A percentile compares a stretch with the other conserved stretches of the same genome.
Evolutionary conservation across 2,797 vertebrate species (phyloP).

Genomic region (Psittacula echo): DNA sequence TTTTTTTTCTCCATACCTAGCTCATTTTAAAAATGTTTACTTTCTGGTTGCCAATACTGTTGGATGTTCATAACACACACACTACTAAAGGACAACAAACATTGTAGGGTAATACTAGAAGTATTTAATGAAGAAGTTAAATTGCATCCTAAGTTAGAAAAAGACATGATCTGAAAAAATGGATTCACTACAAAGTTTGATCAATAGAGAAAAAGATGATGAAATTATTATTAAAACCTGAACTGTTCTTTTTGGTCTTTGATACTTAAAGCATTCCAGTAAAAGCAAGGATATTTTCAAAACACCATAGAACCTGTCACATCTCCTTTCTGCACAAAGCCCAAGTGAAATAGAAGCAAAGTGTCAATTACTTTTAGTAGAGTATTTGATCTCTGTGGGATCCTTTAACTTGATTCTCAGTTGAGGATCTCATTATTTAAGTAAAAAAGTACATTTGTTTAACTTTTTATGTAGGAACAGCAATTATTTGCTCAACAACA

Average conservation of each 20-base stretch:
- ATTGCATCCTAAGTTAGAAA: neutral
- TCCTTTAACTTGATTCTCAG: neutral
- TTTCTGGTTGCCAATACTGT: neutral
- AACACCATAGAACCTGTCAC: neutral
- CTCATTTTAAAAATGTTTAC: neutral
- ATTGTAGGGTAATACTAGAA: neutral
- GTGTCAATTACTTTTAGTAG: neutral
- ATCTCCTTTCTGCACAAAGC: neutral
- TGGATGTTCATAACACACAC: neutral
- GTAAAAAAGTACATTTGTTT: neutral
- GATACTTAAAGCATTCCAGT: neutral
- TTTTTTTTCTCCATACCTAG: neutral
- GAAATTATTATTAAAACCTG: neutral
- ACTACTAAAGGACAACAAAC: neutral
- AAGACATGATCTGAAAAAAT: neutral
- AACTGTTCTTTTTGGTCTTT: neutral
- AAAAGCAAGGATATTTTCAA: neutral
- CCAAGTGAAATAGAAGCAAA: neutral
- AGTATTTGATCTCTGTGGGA: neutral
- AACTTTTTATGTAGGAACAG: neutral
- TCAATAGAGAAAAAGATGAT: neutral
- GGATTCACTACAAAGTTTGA: neutral
- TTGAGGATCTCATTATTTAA: neutral
- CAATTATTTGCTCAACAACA: neutral
- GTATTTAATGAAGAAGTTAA: neutral